Percentiles rank a stretch among this genome's conserved stretches.
phyloP scores from a whole-genome alignment of 2,888 invertebrate species.

The Xestia xanthographa region DNA sequence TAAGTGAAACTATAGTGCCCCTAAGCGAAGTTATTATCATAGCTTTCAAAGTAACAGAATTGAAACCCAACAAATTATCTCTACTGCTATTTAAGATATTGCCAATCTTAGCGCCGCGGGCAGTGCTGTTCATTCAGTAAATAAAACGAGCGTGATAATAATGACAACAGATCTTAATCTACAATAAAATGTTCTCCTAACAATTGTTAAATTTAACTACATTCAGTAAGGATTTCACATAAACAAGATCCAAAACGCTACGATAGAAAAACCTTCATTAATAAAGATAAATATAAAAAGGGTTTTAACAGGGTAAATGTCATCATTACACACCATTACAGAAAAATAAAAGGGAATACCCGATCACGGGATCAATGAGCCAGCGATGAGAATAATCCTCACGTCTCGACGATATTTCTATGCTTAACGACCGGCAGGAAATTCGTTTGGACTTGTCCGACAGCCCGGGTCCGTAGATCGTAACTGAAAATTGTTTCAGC shows the following conservation, averaged over 20 bases:
- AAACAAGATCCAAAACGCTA: slow-evolving; percentile 15
- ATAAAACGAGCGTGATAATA: slow-evolving; percentile 46
- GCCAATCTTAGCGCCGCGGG: slow-evolving; percentile 33
- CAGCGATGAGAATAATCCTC: slow-evolving; percentile 69
- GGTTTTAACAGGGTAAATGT: slow-evolving; percentile 58
- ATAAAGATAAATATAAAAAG: slow-evolving; percentile 53
- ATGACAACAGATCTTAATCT: slow-evolving; percentile 29
- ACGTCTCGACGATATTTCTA: slow-evolving; percentile 84
- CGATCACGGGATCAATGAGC: slow-evolving; percentile 63
- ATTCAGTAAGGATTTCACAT: neutral
- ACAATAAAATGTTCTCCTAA: slow-evolving; percentile 7
- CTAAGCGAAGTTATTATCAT: slow-evolving; percentile 58
- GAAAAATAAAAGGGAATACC: slow-evolving; percentile 61
- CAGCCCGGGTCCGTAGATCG: slow-evolving; percentile 74
- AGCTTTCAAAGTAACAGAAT: slow-evolving; percentile 44
- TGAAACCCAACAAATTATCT: slow-evolving; percentile 55
- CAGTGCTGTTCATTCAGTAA: slow-evolving; percentile 34
- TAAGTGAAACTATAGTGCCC: slow-evolving; percentile 54
- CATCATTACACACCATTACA: slow-evolving; percentile 63
- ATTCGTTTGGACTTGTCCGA: slow-evolving; percentile 78
- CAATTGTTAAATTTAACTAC: neutral
- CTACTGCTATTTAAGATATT: slow-evolving; percentile 47
- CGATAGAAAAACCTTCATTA: slow-evolving; percentile 27
- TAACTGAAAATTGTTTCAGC: slow-evolving; percentile 86
- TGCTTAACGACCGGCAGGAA: slow-evolving; percentile 80